Evolutionary conservation across 1,140 invertebrate genomes (phyloP).

Genomic region (Lepidurus couesii): DNA sequence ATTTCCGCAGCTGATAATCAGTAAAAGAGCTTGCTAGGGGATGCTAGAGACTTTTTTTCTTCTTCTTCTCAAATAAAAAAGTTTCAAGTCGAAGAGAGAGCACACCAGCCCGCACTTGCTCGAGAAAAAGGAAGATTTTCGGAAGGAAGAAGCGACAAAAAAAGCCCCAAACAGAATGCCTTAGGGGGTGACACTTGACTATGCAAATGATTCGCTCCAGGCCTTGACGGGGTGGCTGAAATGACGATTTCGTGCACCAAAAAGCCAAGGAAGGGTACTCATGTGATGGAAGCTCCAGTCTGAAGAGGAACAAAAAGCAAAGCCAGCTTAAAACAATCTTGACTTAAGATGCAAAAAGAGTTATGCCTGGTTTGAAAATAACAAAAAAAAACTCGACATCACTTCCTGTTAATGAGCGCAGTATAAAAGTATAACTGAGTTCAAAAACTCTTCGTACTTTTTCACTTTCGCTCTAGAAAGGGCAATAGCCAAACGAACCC

Average conservation of each 20-base stretch:
- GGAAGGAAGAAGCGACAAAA: neutral
- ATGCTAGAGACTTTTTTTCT: neutral
- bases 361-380: neutral
- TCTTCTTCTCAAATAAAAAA: neutral
- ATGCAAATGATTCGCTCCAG: neutral
- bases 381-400: no score
- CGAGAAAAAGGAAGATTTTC: no score
- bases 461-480: no score
- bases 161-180: neutral
- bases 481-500: no score
- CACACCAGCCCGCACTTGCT: no score
- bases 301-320: neutral
- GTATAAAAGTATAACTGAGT: no score
- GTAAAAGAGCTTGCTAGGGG: neutral
- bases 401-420: no score
- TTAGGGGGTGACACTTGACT: neutral
- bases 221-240: neutral
- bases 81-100: neutral
- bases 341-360: neutral
- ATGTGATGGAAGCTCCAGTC: neutral
- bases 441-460: no score
- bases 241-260: neutral
- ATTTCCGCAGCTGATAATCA: constrained; percentile 15
- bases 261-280: neutral
- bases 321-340: constrained; percentile 3